Base-by-base conservation (phyloP, 2,888 invertebrate genomes). In the Maniola hyperantus region DNA sequence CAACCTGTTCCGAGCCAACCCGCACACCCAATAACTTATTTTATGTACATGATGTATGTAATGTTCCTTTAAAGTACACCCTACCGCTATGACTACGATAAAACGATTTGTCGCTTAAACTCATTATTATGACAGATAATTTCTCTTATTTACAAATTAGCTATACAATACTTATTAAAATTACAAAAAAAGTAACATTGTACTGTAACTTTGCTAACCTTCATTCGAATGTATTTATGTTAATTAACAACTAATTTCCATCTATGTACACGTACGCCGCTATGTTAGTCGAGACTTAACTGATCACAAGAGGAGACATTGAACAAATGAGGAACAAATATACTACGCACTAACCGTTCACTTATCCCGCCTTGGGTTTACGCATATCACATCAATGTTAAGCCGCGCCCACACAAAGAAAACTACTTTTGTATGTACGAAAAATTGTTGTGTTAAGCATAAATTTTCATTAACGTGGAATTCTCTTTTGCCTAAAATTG, bases 51-150 rank as follows among this genome's bases (percentile, higher is more conserved):
- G 39, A 51, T 26, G 73, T 57, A 54, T 54, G 54, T 85, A 71
- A 83, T 84, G 80, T 77, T 85, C 62, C 81, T 86, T 83, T 84
- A 85, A 88, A 88, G 79, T 90, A 90, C 82, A 85, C 80, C 85
- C 88, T 91, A 91, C 82, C 71, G 72, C 88, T 89, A 90, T 89
- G 89, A 91, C 91, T 91, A 91, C 80, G 84, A 89, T 90, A 88
- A 87, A 91, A 91, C 89, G 87, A 89, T 89, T 91, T 90, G 84
- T 88, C 88, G 85, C 88, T 91, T 89, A 90, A 86, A 85, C 84
- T 85, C 84, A 86, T 89, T 91, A 92, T 91, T 91, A 91, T 91
- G 92, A 89, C 90, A 91, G 85, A 91, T 91, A 91, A 84, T 91
- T 89, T 77, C 87, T 92, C 92, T 92, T 92, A 92, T 92, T 86